phyloP scores from a whole-genome alignment of 2,888 invertebrate genomes.

The Esperia sulphurella region DNA sequence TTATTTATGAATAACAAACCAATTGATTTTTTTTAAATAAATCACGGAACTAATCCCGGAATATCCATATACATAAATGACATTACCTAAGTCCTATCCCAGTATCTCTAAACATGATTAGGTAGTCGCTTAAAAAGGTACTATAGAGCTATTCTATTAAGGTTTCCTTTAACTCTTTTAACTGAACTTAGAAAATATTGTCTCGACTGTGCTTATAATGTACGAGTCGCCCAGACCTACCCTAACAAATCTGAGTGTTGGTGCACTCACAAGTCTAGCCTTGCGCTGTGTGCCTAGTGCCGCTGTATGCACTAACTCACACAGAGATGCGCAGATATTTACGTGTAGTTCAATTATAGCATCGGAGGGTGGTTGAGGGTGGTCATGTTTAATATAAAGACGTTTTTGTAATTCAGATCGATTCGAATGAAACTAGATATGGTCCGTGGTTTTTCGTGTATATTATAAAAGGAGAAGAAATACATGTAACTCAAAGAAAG shows the following conservation, averaged over 20 bases:
- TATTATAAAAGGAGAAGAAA: too few species aligned
- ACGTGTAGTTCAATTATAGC: slow-evolving; percentile 52
- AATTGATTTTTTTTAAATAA: too few species aligned
- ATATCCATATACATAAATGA: too few species aligned
- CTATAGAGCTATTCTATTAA: too few species aligned
- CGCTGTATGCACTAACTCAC: slow-evolving; percentile 29
- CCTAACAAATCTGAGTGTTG: slow-evolving; percentile 47
- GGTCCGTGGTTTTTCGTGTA: too few species aligned
- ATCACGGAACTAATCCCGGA: too few species aligned
- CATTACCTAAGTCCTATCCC: too few species aligned
- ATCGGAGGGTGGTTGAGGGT: slow-evolving; percentile 28
- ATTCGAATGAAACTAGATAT: neutral
- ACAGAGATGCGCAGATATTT: slow-evolving; percentile 27
- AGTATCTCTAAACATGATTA: too few species aligned
- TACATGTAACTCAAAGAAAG: too few species aligned
- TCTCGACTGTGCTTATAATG: neutral
- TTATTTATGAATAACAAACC: too few species aligned
- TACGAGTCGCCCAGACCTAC: slow-evolving; percentile 38
- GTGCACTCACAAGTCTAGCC: slow-evolving; percentile 36
- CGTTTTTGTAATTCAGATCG: neutral
- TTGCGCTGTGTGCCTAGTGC: slow-evolving; percentile 31
- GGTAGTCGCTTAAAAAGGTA: too few species aligned
- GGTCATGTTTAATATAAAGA: slow-evolving; percentile 9
- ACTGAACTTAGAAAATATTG: neutral
- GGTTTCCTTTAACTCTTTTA: too few species aligned